Conservation (phyloP, 2,113 vertebrate genomes). For the Pardalotus punctatus region DNA sequence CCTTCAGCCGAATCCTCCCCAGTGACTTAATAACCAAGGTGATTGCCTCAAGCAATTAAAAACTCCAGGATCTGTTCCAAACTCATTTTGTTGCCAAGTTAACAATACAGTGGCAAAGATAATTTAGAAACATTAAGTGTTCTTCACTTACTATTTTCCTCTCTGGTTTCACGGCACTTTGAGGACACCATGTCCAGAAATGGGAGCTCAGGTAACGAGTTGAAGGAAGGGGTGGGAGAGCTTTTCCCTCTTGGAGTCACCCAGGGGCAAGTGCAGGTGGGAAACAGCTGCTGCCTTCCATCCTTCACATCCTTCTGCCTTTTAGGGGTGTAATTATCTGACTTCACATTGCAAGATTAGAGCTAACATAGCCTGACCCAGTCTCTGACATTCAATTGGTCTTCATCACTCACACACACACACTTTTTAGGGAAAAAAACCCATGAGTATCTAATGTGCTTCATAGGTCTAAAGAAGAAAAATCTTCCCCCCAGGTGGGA, state of each 20-base stretch:
- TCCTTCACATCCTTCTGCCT: neutral
- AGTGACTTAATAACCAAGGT: neutral
- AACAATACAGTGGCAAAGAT: neutral
- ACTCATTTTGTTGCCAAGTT: constrained; percentile 4
- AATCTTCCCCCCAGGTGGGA: neutral
- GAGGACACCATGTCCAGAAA: neutral
- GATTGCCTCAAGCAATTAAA: constrained; percentile 10
- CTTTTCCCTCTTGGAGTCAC: rapidly evolving
- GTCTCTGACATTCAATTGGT: neutral
- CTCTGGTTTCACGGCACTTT: neutral
- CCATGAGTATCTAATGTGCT: neutral
- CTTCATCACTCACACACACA: neutral
- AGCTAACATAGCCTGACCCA: neutral
- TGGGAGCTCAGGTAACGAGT: neutral
- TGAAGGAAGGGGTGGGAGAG: neutral
- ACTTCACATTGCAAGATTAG: neutral
- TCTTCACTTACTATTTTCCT: neutral
- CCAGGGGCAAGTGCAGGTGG: rapidly evolving
- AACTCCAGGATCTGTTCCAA: neutral
- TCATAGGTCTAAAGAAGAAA: neutral
- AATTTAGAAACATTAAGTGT: neutral
- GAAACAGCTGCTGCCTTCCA: rapidly evolving
- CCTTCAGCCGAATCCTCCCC: neutral
- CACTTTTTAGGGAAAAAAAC: neutral
- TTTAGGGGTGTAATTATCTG: neutral